Evolutionary conservation across 2,113 vertebrate species (phyloP), one percentile per base, ranked within the genome.

Genomic region (Larimichthys polyactis): DNA sequence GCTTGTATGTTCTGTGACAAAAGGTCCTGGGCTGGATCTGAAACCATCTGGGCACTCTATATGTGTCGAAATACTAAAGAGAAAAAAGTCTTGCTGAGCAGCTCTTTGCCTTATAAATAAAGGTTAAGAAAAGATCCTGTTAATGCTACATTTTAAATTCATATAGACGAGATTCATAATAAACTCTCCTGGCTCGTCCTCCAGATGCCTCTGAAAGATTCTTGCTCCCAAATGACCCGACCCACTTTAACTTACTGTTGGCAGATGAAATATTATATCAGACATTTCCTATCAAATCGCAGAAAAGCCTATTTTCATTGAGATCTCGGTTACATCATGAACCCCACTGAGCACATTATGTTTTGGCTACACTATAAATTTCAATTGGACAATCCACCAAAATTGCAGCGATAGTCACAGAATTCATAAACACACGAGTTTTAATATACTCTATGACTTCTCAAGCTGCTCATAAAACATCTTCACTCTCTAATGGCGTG

Each of bases 141-240:
- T 15, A 49, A 27, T 12, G 44, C 10, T 36, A 49, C 27, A 73
- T 64, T 64, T 48, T 9, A 60, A 32, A 78, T 86, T 81, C 44
- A 72, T 73, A 73, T 15, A 24, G 19, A 67, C 48, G 11, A 63
- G 57, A 58, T 59, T 55, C 29, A 44, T 46, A 24, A 16, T 75
- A 20, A 66, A 85, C 4, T 75, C 68, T 52, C 57, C 5, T n/a
- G 68, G 40, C 59, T 72, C 58, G 44, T 75, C 59, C 68, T 65
- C 44, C 24, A 59, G 51, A 76, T 83, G 66, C 55, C 59, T 27
- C 24, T 78, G 11, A 71, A 70, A 49, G 9, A 79, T 46, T 58
- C 11, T 78, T 27, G 29, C 44, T 85, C 86, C 81, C 80, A 54
- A 16, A 24, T 66, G 77, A 81, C 49, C 49, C 46, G 79, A 82